Evolutionary conservation across 2,113 vertebrate genomes (phyloP).

Genomic region (Mungos mungo): DNA sequence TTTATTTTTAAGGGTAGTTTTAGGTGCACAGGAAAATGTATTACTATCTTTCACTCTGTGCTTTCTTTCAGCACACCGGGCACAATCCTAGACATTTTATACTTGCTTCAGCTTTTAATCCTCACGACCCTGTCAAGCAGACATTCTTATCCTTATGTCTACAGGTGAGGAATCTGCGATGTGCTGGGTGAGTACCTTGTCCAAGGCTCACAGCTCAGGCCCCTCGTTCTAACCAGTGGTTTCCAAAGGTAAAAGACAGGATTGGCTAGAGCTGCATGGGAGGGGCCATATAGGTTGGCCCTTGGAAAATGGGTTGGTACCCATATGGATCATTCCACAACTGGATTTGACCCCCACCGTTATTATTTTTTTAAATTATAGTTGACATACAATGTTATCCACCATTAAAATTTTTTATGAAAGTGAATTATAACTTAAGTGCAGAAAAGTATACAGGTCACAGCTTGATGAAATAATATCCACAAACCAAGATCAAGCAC

Average conservation of each 20-base stretch:
- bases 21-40: neutral
- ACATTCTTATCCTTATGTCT: neutral
- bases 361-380: neutral
- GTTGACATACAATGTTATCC: neutral
- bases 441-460: neutral
- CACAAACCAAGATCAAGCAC: neutral
- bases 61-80: neutral
- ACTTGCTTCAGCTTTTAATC: neutral
- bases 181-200: neutral
- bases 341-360: neutral
- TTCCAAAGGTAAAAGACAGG: neutral
- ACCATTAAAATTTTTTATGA: neutral
- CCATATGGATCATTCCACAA: neutral
- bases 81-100: neutral
- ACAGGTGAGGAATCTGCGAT: neutral
- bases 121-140: neutral
- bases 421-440: neutral
- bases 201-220: neutral
- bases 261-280: neutral
- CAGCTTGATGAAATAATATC: neutral
- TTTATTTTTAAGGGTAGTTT: neutral
- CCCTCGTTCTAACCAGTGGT: neutral
- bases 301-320: neutral
- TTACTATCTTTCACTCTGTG: neutral
- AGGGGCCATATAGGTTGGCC: neutral